Conservation (phyloP, 2,113 vertebrate species). For the Rhynchomys soricoides region DNA sequence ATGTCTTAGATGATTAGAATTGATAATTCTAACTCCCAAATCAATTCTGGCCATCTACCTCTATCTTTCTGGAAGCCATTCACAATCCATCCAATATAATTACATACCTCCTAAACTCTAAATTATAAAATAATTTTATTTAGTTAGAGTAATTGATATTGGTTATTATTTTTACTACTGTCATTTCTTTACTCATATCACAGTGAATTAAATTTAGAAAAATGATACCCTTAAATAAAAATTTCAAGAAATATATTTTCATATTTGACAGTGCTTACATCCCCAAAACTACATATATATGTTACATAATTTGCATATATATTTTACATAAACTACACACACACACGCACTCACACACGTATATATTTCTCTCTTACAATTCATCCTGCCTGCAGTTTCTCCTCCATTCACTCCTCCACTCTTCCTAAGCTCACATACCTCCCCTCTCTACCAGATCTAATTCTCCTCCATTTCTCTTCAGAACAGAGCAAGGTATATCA, state of each 20-base stretch:
- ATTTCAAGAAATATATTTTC: not conserved
- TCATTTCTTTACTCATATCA: not conserved
- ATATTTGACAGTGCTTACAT: not conserved
- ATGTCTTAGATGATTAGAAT: not conserved
- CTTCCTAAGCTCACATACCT: no score
- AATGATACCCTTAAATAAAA: not conserved
- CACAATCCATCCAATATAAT: not conserved
- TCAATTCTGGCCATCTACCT: not conserved
- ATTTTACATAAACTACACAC: not conserved
- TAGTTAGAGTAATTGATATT: not conserved
- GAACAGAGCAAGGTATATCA: no score
- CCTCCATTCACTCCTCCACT: no score
- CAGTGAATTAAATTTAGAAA: not conserved
- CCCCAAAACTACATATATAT: not conserved
- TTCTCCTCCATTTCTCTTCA: no score
- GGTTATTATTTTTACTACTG: not conserved
- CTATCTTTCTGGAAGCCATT: not conserved
- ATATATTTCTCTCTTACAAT: not conserved
- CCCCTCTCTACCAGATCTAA: no score
- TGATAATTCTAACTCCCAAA: not conserved
- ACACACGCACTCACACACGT: not conserved
- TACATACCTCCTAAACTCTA: not conserved
- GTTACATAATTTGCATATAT: no score
- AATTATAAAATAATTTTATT: constrained; percentile 3
- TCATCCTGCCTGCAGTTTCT: no score